These are phyloP conservation scores for Blennius ocellaris DNA, from an alignment of 2,113 vertebrate species.

Conservation along the genomic window DNA sequence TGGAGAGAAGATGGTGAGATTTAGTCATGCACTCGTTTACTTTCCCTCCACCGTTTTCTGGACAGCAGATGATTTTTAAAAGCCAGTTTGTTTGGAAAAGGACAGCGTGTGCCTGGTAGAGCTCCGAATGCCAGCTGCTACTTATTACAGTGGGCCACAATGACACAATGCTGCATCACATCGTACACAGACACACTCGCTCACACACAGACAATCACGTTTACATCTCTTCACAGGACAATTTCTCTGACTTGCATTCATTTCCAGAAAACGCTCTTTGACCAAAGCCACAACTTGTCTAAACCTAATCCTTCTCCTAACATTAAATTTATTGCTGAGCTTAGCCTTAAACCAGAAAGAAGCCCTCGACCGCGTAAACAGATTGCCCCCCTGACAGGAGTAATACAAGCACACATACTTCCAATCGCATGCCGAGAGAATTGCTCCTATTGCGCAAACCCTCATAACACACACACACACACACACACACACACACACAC, in stretches of 20 bases:
- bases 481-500: neutral
- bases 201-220: slow-evolving; percentile 12
- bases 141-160: slow-evolving; percentile 65
- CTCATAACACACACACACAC: neutral
- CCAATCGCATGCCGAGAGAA: too few species aligned
- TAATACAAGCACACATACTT: neutral
- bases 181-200: slow-evolving; percentile 18
- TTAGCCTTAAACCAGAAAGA: neutral
- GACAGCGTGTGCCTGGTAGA: slow-evolving; percentile 52
- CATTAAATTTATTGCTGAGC: neutral
- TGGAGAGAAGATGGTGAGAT: slow-evolving; percentile 47
- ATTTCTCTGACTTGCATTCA: slow-evolving; percentile 7
- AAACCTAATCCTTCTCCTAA: neutral
- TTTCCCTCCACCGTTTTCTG: slow-evolving; percentile 51
- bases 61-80: slow-evolving; percentile 69
- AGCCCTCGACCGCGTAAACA: neutral
- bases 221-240: slow-evolving; percentile 14
- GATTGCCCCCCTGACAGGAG: neutral
- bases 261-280: slow-evolving; percentile 3
- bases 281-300: slow-evolving; percentile 19
- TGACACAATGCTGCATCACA: slow-evolving; percentile 29
- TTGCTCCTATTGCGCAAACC: neutral
- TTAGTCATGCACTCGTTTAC: slow-evolving; percentile 61
- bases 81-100: slow-evolving; percentile 67
- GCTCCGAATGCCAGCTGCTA: slow-evolving; percentile 68